Evolutionary conservation across 2,113 vertebrate genomes (phyloP).

Genomic region (Vidua chalybeata): DNA sequence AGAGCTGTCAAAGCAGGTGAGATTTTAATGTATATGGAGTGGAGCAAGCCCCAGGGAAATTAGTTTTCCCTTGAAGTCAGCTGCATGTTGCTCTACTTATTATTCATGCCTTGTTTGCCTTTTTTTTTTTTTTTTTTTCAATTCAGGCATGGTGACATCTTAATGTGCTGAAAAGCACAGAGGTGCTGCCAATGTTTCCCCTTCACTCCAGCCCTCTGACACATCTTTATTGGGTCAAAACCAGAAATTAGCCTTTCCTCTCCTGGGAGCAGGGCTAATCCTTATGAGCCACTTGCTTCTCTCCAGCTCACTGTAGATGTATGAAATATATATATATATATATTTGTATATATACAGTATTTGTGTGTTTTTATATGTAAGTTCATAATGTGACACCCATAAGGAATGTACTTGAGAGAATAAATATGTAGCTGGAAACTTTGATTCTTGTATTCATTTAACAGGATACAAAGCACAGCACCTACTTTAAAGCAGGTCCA

Average conservation of each 20-base stretch:
- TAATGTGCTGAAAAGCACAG: neutral
- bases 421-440: neutral
- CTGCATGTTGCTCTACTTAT: neutral
- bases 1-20: neutral
- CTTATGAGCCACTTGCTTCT: fast-evolving
- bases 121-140: neutral
- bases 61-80: conserved; percentile 8
- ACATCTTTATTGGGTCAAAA: neutral
- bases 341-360: neutral
- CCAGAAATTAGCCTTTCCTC: neutral
- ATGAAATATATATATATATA: neutral
- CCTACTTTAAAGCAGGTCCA: fast-evolving
- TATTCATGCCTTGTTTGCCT: neutral
- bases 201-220: neutral
- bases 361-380: too few relatives aligned
- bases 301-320: neutral
- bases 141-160: neutral
- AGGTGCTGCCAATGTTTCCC: neutral
- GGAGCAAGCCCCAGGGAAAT: conserved; percentile 7
- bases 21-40: neutral
- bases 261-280: neutral
- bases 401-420: neutral
- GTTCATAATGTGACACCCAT: neutral
- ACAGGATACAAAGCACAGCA: neutral
- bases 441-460: neutral